Base-by-base conservation (phyloP, 2,113 vertebrate genomes). In the Lathamus discolor region DNA sequence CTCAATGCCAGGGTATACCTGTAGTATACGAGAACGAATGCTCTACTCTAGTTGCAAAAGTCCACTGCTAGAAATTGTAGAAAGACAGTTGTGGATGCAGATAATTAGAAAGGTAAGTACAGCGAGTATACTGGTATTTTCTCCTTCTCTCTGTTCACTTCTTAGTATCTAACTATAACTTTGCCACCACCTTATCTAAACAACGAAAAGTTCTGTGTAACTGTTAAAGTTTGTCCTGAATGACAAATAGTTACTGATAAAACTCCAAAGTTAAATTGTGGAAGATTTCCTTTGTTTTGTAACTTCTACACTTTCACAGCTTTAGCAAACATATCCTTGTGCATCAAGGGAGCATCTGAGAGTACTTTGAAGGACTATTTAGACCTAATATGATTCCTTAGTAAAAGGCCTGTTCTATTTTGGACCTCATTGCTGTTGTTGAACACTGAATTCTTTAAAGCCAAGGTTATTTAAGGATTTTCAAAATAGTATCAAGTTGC, bases 31-130 rank as follows among this genome's bases (percentile, higher is more conserved):
- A 95, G 99, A 99, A 96, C 98, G 99, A 95, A 99, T 99, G 99
- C 98, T 99, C 13, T 99, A 99, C 95, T 99, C 99, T 76, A 99
- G 99, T 97, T 99, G 99, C 98, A 99, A 99, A 97, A 99, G 98
- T 75, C 98, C 99, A 35, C 93, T 99, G 70, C 96, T 99, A 25
- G 99, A 99, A 93, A 99, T 99, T 97, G 98, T 98, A 93, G 99
- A 99, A 97, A 98, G 97, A 76, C 97, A 98, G 19, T 69, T 99
- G 54, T 97, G 98, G 83, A 98, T 99, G 95, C 98, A 98, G 83
- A 98, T 99, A 55, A 98, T 98, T 83, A 99, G 99, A 97, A 99
- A 99, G 98, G 99, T 99, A 97, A 88, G 90, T 75, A 49, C 31
- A 16, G 11, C n/a, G 39, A 10, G 6, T 76, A 24, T 62, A 22